Base-by-base conservation (phyloP, 1,140 invertebrate species). In the Anadara kagoshimensis region DNA sequence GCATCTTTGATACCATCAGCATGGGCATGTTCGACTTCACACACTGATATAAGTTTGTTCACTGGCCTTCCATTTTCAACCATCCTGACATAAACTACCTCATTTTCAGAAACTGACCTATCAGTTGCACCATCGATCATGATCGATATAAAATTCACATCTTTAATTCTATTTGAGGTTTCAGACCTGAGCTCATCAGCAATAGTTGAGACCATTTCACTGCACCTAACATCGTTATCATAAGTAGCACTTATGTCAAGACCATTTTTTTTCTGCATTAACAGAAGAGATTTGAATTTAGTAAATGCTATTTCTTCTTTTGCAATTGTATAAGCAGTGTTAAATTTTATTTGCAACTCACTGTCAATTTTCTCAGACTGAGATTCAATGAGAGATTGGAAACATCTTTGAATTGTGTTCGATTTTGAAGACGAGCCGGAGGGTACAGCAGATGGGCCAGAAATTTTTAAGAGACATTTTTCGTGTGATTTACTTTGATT, bases 281-380 rank as follows among this genome's bases (percentile, higher is more conserved):
- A n/a, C n/a, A n/a, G n/a, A n/a, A n/a, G n/a, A n/a, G n/a, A n/a
- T n/a, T n/a, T n/a, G n/a, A n/a, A n/a, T n/a, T n/a, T 45, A 29
- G 36, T 29, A 18, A 59, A 57, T 26, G 67, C 44, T 61, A 61
- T 59, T 43, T 57, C 67, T 29, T n/a, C 41, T n/a, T 69, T 69
- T 26, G 57, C 54, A 10, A 61, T 36, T 26, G 44, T 44, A 69
- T 61, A 69, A 45, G 67, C 57, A 45, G 67, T 69, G 47, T 69
- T 69, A 43, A 61, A 69, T n/a, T n/a, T n/a, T n/a, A n/a, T n/a
- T n/a, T n/a, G n/a, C n/a, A n/a, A n/a, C n/a, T n/a, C n/a, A n/a
- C n/a, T n/a, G n/a, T n/a, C n/a, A n/a, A n/a, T n/a, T n/a, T n/a
- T n/a, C n/a, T n/a, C n/a, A n/a, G n/a, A n/a, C n/a, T n/a, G n/a